A percentile compares a stretch with the other conserved stretches of the same genome.
Evolutionary conservation across 2,888 invertebrate genomes (phyloP).

Genomic region (Gastrophysa polygoni): DNA sequence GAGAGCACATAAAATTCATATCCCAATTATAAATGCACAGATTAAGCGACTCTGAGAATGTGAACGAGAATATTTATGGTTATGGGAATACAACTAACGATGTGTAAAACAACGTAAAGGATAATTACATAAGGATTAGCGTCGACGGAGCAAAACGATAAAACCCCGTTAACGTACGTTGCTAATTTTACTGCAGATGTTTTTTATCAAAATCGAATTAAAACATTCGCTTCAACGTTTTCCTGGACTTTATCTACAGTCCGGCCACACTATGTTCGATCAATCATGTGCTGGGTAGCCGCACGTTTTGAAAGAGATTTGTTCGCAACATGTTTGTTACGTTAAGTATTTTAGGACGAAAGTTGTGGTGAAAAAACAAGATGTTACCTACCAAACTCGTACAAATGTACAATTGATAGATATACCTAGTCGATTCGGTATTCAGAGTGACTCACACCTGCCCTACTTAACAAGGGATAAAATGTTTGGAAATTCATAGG

Average conservation of each 20-base stretch:
- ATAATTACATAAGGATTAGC: conserved; percentile 31
- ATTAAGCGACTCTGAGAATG: conserved; percentile 27
- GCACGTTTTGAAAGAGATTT: background rate
- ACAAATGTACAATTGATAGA: no score
- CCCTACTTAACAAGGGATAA: no score
- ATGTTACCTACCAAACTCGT: no score
- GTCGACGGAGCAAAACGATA: conserved; percentile 26
- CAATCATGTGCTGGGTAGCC: background rate
- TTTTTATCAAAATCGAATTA: conserved; percentile 26
- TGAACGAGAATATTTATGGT: conserved; percentile 24
- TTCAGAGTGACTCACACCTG: no score
- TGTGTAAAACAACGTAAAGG: conserved; percentile 31
- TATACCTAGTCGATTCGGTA: no score
- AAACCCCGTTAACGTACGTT: conserved; percentile 23
- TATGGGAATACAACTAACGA: conserved; percentile 30
- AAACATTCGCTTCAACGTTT: background rate
- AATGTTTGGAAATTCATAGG: no score
- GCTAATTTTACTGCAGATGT: conserved; percentile 27
- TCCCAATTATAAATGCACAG: conserved; percentile 25
- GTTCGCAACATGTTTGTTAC: background rate
- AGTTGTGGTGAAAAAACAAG: no score
- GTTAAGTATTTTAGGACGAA: no score
- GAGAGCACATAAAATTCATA: conserved; percentile 17
- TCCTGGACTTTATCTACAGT: background rate
- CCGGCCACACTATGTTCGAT: background rate